Evolutionary conservation across 2,113 vertebrate species (phyloP), one percentile per base, ranked within the genome.

Genomic region (Todiramphus chloris): DNA sequence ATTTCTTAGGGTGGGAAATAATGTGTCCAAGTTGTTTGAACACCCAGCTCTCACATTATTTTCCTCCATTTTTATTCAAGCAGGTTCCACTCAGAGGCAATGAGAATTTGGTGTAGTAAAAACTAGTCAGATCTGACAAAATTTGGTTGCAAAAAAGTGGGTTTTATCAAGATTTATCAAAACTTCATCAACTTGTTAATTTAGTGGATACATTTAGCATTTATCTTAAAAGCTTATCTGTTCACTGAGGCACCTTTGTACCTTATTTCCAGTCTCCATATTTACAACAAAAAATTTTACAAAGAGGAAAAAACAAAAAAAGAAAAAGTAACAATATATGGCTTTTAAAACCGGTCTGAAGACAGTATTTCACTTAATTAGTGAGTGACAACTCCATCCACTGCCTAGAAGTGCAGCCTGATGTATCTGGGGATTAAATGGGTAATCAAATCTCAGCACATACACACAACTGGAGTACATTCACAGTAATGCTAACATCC

Each of bases 1-100:
- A 64, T 79, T 96, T 94, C 80, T 93, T 95, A 76, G 39, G 55
- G 73, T 10, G 25, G 39, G 68, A 91, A 94, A 87, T 58, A 55
- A 83, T 51, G 21, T 93, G 58, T 85, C 60, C 73, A 25, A 53
- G 58, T 90, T 94, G 50, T 84, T 89, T 70, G 94, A 95, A 92
- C 56, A 81, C 28, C 56, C 56, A 93, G 8, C 53, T 88, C 67
- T 89, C 48, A 64, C 10, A 16, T 60, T 18, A 27, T 74, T 80
- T 94, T 73, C 69, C 23, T 19, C 23, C 6, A 2, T 67, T 88
- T 83, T 78, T 51, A n/a, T 83, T 96, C 74, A 70, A 76, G 48
- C 31, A 73, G 21, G 18, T 62, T 79, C 70, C 44, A 39, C 66
- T 89, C 64, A 70, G 37, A 64, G 33, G 17, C 31, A 75, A 24